Evolutionary conservation across 2,888 invertebrate genomes (phyloP).

Genomic region (Calameuta pallipes): DNA sequence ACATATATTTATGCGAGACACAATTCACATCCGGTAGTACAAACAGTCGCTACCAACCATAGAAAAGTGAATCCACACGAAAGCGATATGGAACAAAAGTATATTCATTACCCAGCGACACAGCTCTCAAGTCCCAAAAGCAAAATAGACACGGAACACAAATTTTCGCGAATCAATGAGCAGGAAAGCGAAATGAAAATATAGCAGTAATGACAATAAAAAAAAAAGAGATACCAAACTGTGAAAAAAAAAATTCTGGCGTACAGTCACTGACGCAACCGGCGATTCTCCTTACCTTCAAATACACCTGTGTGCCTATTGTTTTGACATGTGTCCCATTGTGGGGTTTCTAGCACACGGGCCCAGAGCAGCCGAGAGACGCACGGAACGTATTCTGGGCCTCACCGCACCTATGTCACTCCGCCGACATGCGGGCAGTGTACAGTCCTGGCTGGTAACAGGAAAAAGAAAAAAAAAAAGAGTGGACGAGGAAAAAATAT

Average conservation of each 20-base stretch:
- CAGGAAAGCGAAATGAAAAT: background rate
- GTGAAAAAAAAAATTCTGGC: background rate
- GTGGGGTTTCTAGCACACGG: conserved; percentile 39
- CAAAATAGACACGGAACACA: background rate
- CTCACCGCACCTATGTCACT: conserved; percentile 32
- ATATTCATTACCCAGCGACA: background rate
- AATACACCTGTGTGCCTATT: conserved; percentile 60
- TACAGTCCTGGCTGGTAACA: conserved; percentile 39
- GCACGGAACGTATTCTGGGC: conserved; percentile 33
- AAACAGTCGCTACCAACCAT: background rate
- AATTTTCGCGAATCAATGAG: background rate
- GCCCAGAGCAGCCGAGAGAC: conserved; percentile 18
- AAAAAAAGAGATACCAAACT: background rate
- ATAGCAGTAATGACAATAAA: background rate
- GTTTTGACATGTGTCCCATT: conserved; percentile 64
- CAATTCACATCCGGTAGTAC: background rate
- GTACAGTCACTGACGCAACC: conserved; percentile 22
- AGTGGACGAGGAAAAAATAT: background rate
- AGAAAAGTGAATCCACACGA: background rate
- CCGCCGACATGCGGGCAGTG: conserved; percentile 49
- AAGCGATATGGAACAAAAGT: background rate
- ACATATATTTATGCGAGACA: background rate
- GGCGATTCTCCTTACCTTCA: conserved; percentile 33
- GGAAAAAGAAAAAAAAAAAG: conserved; percentile 14
- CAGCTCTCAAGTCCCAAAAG: background rate